Evolutionary conservation across 2,888 invertebrate genomes (phyloP).

Genomic region (Copidosoma aretas): DNA sequence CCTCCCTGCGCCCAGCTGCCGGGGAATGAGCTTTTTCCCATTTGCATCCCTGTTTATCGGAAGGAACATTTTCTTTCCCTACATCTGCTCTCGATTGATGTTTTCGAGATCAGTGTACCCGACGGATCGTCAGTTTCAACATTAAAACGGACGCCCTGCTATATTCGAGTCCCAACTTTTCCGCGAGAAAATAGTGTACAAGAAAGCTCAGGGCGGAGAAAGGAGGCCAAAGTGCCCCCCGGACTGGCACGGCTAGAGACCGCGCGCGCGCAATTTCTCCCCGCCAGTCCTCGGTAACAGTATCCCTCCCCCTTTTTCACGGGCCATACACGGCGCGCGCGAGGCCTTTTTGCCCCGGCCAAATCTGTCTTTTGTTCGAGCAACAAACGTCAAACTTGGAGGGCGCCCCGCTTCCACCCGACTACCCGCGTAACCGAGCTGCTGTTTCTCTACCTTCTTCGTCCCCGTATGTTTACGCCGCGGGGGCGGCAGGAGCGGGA

Average conservation of each 20-base stretch:
- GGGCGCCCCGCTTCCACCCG: background rate
- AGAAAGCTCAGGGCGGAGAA: background rate
- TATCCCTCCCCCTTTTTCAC: background rate
- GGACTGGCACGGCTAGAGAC: slow-evolving; percentile 1
- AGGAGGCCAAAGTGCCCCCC: background rate
- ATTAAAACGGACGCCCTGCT: too few species aligned
- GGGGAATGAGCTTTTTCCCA: too few species aligned
- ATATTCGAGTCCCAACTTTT: too few species aligned
- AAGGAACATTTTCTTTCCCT: too few species aligned
- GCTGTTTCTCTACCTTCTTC: background rate
- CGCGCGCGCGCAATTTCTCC: slow-evolving; percentile 7
- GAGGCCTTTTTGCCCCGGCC: slow-evolving; percentile 16
- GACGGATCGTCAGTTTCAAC: too few species aligned
- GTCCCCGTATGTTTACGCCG: background rate
- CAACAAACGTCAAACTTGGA: slow-evolving; percentile 34
- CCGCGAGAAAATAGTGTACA: too few species aligned
- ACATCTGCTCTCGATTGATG: too few species aligned
- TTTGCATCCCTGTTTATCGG: too few species aligned
- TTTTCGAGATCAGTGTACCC: too few species aligned
- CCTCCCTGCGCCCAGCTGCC: too few species aligned
- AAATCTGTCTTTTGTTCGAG: slow-evolving; percentile 34
- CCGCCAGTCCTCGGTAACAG: background rate
- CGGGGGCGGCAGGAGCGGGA: slow-evolving; percentile 2
- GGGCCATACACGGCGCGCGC: background rate
- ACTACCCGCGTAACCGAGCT: slow-evolving; percentile 7